phyloP scores from a whole-genome alignment of 2,113 vertebrate genomes.

The Empidonax traillii region DNA sequence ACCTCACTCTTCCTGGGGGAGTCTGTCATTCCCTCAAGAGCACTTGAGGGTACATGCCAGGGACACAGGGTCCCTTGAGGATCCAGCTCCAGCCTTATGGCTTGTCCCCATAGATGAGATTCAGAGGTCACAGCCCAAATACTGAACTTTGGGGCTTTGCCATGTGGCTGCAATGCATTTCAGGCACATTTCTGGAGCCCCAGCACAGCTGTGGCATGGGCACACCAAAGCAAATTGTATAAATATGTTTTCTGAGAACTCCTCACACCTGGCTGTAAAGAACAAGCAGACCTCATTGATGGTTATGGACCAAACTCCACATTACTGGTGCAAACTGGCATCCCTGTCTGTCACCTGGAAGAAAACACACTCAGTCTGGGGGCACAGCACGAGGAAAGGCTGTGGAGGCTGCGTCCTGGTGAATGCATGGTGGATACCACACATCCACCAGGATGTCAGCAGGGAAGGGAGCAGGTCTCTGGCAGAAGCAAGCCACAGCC shows the following conservation, averaged over 20 bases:
- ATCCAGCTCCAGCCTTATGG: background rate
- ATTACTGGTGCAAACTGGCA: background rate
- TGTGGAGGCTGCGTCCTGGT: background rate
- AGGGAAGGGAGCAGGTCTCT: background rate
- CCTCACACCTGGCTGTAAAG: background rate
- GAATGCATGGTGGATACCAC: background rate
- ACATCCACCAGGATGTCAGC: background rate
- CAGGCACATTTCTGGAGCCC: background rate
- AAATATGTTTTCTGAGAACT: background rate
- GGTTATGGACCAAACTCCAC: background rate
- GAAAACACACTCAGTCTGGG: background rate
- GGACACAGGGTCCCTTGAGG: background rate
- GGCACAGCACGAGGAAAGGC: background rate
- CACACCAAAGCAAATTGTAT: background rate
- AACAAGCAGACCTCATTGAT: fast-evolving
- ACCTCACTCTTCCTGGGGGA: background rate
- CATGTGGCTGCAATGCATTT: background rate
- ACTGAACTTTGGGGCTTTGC: background rate
- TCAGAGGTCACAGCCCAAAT: background rate
- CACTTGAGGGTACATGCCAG: background rate
- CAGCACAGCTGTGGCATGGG: background rate
- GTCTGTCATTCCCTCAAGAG: background rate
- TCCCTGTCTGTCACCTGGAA: background rate
- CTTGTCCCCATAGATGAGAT: background rate
- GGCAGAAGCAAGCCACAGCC: background rate